Evolutionary conservation across 2,888 invertebrate species (phyloP).

Genomic region (Scaeva pyrastri): DNA sequence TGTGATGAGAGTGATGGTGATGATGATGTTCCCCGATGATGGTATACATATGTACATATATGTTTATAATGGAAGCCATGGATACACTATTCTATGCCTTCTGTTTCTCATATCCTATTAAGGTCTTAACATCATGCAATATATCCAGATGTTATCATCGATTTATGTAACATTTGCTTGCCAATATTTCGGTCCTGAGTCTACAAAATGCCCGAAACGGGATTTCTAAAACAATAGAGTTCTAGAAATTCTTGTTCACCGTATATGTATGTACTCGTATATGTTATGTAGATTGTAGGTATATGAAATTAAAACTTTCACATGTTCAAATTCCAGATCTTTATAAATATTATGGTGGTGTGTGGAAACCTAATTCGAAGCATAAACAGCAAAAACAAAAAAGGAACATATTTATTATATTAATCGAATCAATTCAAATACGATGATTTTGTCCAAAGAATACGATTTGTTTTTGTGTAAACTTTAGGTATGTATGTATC

Average conservation of each 20-base stretch:
- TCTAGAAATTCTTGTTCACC: background rate
- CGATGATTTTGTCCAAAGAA: slow-evolving; percentile 3
- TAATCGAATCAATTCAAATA: background rate
- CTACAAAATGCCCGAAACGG: slow-evolving; percentile 43
- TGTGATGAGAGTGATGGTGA: slow-evolving; percentile 39
- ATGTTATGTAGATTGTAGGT: no score
- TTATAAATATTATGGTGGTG: background rate
- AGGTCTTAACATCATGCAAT: slow-evolving; percentile 66
- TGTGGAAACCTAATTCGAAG: background rate
- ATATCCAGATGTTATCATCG: slow-evolving; percentile 71
- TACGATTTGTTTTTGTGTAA: background rate
- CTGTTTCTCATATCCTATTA: slow-evolving; percentile 55
- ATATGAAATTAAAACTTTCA: slow-evolving; percentile 19
- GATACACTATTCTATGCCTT: slow-evolving; percentile 43
- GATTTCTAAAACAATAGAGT: slow-evolving; percentile 54
- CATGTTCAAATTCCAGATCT: background rate
- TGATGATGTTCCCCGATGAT: slow-evolving; percentile 16
- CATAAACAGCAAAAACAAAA: background rate
- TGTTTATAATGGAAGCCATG: slow-evolving; percentile 39
- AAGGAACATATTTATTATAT: slow-evolving; percentile 7
- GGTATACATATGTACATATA: background rate
- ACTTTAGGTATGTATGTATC: background rate
- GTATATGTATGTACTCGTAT: no score
- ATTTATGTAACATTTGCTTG: slow-evolving; percentile 66
- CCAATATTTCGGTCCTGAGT: slow-evolving; percentile 35